These are phyloP conservation scores for Lamproptera curius DNA, from an alignment of 2,888 invertebrate genomes.

Conservation along the genomic window DNA sequence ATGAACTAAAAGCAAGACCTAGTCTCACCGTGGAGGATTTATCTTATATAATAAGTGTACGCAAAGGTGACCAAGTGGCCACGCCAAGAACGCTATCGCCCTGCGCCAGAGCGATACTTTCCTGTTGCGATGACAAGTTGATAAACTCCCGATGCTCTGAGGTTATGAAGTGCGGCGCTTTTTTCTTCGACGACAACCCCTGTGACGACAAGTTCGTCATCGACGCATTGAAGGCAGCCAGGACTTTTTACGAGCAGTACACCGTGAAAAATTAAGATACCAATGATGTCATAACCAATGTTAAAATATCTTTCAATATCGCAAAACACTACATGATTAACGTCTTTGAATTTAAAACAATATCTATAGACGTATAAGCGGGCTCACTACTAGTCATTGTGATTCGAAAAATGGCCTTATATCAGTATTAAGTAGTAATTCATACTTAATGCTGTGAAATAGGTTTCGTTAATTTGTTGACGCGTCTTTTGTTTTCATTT, in stretches of 20 bases:
- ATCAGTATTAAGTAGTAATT: too few relatives aligned
- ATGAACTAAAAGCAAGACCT: slow-evolving; percentile 41
- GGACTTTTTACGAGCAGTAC: slow-evolving; percentile 52
- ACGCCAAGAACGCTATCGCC: slow-evolving; percentile 61
- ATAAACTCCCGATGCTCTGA: slow-evolving; percentile 83
- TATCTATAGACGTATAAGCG: too few relatives aligned
- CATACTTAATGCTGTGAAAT: too few relatives aligned
- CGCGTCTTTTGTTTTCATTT: too few relatives aligned
- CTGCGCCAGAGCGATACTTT: slow-evolving; percentile 87
- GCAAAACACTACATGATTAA: too few relatives aligned
- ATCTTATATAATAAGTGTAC: slow-evolving; percentile 44
- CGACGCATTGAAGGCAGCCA: slow-evolving; percentile 76
- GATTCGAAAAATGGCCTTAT: too few relatives aligned
- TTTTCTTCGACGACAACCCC: slow-evolving; percentile 87
- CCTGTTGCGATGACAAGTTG: slow-evolving; percentile 81
- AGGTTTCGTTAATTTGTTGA: too few relatives aligned
- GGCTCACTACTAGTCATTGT: too few relatives aligned
- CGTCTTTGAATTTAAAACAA: too few relatives aligned
- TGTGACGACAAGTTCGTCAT: slow-evolving; percentile 80
- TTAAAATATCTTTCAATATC: too few relatives aligned
- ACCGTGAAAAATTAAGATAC: slow-evolving; percentile 18
- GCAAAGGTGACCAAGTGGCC: slow-evolving; percentile 34
- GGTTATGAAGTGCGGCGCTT: slow-evolving; percentile 82
- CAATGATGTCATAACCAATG: background rate
- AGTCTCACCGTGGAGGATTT: slow-evolving; percentile 52